Evolutionary conservation across 2,888 invertebrate species (phyloP).

Genomic region (Synergus gifuensis): DNA sequence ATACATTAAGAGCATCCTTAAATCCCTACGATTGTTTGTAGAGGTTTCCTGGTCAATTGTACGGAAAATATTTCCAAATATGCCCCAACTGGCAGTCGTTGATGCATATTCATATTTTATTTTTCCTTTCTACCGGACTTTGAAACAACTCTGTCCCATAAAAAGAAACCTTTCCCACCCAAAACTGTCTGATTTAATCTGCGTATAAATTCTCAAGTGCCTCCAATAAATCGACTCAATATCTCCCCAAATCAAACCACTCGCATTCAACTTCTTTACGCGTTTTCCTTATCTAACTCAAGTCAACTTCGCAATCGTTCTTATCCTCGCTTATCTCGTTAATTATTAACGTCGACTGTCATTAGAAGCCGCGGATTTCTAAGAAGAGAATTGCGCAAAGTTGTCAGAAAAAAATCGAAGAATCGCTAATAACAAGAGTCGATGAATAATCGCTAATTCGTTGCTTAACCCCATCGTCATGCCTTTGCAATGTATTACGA

Average conservation of each 20-base stretch:
- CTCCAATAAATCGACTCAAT: constrained; percentile 21
- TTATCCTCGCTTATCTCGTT: constrained; percentile 29
- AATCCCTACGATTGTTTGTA: neutral
- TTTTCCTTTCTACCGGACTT: neutral
- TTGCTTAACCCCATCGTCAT: constrained; percentile 31
- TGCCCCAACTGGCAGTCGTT: too few species aligned
- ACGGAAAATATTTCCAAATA: neutral
- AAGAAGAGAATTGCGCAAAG: constrained; percentile 25
- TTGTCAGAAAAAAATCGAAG: neutral
- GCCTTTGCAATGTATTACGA: constrained; percentile 19
- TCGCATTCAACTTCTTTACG: constrained; percentile 8
- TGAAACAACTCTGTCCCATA: neutral
- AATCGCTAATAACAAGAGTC: constrained; percentile 38
- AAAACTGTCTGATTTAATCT: constrained; percentile 31
- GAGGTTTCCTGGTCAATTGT: neutral
- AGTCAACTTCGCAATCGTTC: constrained; percentile 23
- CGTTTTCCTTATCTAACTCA: constrained; percentile 25
- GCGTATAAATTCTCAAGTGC: constrained; percentile 31
- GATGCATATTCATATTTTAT: neutral
- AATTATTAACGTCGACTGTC: constrained; percentile 37
- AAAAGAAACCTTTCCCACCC: constrained; percentile 13
- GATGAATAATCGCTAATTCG: constrained; percentile 40
- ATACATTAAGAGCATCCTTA: neutral
- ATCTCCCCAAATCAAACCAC: constrained; percentile 34
- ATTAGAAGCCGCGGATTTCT: constrained; percentile 27